Base-by-base conservation (phyloP, 2,888 invertebrate genomes). In the Agrypnus murinus region DNA sequence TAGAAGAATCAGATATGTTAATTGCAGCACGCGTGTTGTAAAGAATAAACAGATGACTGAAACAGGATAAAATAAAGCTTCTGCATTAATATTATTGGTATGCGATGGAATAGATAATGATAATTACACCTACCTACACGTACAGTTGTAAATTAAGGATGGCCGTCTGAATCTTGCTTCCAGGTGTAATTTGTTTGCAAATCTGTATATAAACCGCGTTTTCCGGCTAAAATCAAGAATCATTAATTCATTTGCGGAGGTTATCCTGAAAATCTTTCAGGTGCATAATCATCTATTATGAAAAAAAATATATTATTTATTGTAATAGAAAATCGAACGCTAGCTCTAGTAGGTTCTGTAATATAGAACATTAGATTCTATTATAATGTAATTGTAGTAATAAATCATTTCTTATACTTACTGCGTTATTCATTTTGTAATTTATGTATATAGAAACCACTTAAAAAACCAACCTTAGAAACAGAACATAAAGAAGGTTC, bases 71-170 rank as follows among this genome's bases (percentile, higher is more conserved):
- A 55, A 38, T 17, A 55, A 34, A 34, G 15, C 7, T 25, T 2
- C 10, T 17, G 55, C 55, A 55, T 55, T 55, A 34, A 55, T 55
- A 55, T 50, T 50, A 50, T 55, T 55, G 55, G 55, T 55, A 55
- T 55, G 55, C 55, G 55, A 55, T 55, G 9, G 17, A 36, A 55
- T 36, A 55, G 55, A 55, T 55, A 55, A 55, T 36, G 55, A 15
- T 55, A 55, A 55, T 55, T 55, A 55, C 36, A 55, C 36, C 55
- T 34, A 55, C 55, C 55, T 36, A 55, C 55, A 55, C 17, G 10
- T 25, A 25, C 19, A 15, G 14, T 36, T 36, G 14, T 55, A 55
- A 55, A 55, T 55, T 55, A 55, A 55, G 55, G 15, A 55, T 36
- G 55, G 36, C 15, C 17, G 55, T 55, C 55, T 55, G 34, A 55